Conservation (phyloP, 2,797 vertebrate species). For the Molothrus ater region DNA sequence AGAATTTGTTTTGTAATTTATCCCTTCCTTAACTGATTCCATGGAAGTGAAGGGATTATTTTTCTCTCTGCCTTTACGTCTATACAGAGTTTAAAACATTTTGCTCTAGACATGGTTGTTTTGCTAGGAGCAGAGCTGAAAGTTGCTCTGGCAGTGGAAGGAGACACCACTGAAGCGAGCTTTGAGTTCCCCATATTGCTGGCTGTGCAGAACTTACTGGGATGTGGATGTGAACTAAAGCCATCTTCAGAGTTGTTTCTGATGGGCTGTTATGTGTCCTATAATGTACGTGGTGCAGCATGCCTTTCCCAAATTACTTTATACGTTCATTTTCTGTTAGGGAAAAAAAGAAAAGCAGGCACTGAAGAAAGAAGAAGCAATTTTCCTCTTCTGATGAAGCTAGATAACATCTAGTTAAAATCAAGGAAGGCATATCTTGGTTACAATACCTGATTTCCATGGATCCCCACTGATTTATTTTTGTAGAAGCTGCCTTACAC, state of each 20-base stretch:
- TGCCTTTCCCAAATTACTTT: neutral
- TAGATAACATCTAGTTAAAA: neutral
- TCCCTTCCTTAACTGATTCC: neutral
- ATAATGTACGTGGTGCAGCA: fast-evolving
- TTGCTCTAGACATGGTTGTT: neutral
- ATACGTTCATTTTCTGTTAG: neutral
- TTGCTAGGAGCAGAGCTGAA: neutral
- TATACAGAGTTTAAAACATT: neutral
- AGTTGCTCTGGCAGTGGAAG: neutral
- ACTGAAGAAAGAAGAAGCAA: neutral
- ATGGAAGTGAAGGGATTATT: neutral
- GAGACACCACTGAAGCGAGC: neutral
- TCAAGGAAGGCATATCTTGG: neutral
- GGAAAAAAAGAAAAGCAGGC: neutral
- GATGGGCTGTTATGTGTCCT: neutral
- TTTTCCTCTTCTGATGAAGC: neutral
- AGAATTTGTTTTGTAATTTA: conserved; percentile 30
- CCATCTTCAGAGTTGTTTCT: neutral
- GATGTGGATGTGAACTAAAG: neutral
- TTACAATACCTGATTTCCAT: neutral
- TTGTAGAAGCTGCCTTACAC: neutral
- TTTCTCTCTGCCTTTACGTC: neutral
- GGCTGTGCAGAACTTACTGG: neutral
- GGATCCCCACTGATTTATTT: neutral
- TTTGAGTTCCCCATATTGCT: neutral